Evolutionary conservation across 2,888 invertebrate species (phyloP), one percentile per base, ranked within the genome.

Genomic region (Atrina japonica): DNA sequence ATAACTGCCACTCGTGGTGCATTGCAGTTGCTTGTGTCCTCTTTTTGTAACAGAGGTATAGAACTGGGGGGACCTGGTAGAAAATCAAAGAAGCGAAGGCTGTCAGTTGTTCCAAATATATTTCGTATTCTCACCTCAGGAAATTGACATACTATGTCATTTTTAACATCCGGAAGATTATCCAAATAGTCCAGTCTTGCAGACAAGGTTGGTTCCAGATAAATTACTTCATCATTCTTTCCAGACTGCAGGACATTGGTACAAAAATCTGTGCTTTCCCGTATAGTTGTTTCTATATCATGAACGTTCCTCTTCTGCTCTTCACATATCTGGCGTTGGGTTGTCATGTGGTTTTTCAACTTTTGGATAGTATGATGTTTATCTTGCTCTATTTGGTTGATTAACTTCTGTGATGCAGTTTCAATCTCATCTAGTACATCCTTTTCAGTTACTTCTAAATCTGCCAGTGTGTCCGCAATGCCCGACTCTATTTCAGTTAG

Each of bases 61-160:
- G 61, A 27, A 43, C 40, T 68, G 18, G 68, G 35, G 5, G 47
- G 11, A 9, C 59, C 61, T 1, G 68, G 47, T 2, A 66, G 75
- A 25, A 78, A 63, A 21, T 80, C 80, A 53, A 80, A 80, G 35
- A 80, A 69, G 35, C 75, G 77, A 30, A 80, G 74, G 6, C 66
- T 66, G 35, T 80, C 76, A 7, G 75, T 65, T 30, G 68, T 78
- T 0, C 77, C 67, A 56, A 76, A 80, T 23, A 78, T 68, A 41
- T 80, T 78, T 21, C 76, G 66, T 43, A 76, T 70, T 18, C 77
- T 61, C 18, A 80, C 65, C 53, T 80, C 78, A 9, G 80, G 80
- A 7, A 76, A 68, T 11, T 75, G 64, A 74, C 74, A 80, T 49
- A 70, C 74, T 61, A 76, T 63, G 9, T 58, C 41, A 70, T 75